Evolutionary conservation across 64 coral and sea anemone species (phyloP).

Genomic region (Montipora cactus): DNA sequence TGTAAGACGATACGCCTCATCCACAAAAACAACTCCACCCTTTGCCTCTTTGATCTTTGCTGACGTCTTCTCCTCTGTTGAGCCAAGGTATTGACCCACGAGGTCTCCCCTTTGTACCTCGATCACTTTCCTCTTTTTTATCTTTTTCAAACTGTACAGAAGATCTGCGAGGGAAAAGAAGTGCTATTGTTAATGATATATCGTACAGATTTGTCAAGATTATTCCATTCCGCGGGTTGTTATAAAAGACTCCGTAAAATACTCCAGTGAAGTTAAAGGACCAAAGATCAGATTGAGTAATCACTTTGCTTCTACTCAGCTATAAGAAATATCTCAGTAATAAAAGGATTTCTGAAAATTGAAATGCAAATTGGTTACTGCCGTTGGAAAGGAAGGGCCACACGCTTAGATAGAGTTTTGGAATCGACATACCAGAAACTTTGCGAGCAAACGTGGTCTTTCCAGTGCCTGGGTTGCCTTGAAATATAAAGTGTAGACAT

Average conservation of each 20-base stretch:
- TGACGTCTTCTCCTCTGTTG: conserved; percentile 31
- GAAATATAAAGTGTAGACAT: conserved; percentile 66
- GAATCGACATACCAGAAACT: conserved; percentile 40
- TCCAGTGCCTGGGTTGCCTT: conserved; percentile 69
- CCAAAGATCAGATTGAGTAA: too few species aligned
- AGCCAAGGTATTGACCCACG: conserved; percentile 58
- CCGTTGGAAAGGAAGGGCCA: too few species aligned
- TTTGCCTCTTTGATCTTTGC: conserved; percentile 36
- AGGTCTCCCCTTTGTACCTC: conserved; percentile 61
- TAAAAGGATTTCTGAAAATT: too few species aligned
- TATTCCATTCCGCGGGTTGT: too few species aligned
- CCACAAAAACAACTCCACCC: conserved; percentile 61
- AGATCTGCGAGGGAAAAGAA: conserved; percentile 26
- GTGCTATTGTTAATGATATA: background rate
- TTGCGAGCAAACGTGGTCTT: conserved; percentile 70
- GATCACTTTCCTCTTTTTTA: conserved; percentile 43
- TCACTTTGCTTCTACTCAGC: too few species aligned
- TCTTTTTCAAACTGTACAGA: conserved; percentile 58
- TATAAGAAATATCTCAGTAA: too few species aligned
- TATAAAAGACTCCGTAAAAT: too few species aligned
- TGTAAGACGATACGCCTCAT: conserved; percentile 57
- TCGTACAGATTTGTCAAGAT: too few species aligned
- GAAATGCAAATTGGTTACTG: too few species aligned
- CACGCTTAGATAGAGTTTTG: too few species aligned
- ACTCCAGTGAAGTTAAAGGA: too few species aligned